These are phyloP conservation scores for Capra hircus DNA, from an alignment of 2,113 vertebrate genomes.

Conservation along the genomic window DNA sequence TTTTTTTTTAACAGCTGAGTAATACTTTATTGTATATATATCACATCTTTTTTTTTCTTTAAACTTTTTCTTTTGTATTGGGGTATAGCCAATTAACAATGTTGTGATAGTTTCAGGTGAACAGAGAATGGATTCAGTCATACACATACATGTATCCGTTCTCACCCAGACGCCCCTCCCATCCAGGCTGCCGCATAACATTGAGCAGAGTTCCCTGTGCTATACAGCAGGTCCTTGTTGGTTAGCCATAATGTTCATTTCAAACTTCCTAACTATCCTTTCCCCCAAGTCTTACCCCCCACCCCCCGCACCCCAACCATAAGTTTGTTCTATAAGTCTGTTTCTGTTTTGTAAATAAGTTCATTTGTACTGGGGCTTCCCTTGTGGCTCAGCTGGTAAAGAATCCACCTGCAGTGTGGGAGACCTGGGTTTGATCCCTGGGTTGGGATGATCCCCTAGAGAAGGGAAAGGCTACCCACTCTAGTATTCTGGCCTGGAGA, in stretches of 20 bases:
- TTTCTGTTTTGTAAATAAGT: background rate
- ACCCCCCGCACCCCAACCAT: background rate
- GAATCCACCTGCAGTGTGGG: accelerated
- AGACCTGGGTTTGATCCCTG: background rate
- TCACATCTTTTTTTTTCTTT: background rate
- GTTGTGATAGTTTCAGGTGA: background rate
- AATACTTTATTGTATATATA: background rate
- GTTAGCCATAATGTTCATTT: background rate
- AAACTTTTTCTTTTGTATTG: background rate
- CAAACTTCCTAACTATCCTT: background rate
- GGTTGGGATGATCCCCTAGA: background rate
- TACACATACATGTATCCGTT: background rate
- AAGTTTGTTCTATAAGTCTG: background rate
- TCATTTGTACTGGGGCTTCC: background rate
- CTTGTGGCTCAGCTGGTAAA: background rate
- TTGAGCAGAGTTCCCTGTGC: background rate
- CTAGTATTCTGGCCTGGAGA: background rate
- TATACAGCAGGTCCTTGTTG: background rate
- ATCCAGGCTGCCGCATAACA: background rate
- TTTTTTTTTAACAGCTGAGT: background rate
- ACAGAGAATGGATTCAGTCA: background rate
- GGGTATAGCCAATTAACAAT: background rate
- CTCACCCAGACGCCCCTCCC: background rate
- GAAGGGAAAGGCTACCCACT: background rate
- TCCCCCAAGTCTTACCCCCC: accelerated